Percentiles rank a stretch among this genome's conserved stretches.
Conservation (phyloP, 1,140 invertebrate species). For the Bombyx mori region DNA sequence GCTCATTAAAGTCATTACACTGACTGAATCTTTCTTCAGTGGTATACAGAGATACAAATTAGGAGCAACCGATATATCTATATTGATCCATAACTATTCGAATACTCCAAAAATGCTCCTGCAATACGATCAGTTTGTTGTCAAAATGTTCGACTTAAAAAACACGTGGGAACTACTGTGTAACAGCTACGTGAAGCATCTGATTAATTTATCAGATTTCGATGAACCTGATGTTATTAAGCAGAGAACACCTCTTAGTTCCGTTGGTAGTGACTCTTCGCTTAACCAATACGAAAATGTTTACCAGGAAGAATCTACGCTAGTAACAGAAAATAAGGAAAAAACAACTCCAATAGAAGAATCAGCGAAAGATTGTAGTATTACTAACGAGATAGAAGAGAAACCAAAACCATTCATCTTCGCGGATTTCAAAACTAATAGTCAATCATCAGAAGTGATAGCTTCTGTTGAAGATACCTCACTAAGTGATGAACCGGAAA, state of each 20-base stretch:
- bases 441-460: conserved; percentile 11
- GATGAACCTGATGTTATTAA: conserved; percentile 51
- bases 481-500: too few relatives aligned
- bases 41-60: conserved; percentile 75
- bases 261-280: conserved; percentile 59
- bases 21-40: conserved; percentile 85
- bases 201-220: conserved; percentile 54
- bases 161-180: conserved; percentile 73
- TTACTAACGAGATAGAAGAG: conserved; percentile 13
- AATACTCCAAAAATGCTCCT: conserved; percentile 67
- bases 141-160: conserved; percentile 73
- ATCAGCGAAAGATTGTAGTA: background rate
- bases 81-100: conserved; percentile 74
- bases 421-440: conserved; percentile 60
- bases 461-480: too few relatives aligned
- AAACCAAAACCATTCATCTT: conserved; percentile 64
- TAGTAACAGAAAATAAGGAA: conserved; percentile 6
- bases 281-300: conserved; percentile 56
- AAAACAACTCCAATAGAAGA: too few relatives aligned
- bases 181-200: conserved; percentile 65
- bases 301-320: conserved; percentile 42
- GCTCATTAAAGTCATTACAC: conserved; percentile 89
- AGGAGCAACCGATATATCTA: conserved; percentile 76
- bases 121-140: conserved; percentile 72
- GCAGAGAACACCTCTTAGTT: conserved; percentile 56